Conservation (phyloP, 2,888 invertebrate genomes). For the Heliconius hortense region DNA sequence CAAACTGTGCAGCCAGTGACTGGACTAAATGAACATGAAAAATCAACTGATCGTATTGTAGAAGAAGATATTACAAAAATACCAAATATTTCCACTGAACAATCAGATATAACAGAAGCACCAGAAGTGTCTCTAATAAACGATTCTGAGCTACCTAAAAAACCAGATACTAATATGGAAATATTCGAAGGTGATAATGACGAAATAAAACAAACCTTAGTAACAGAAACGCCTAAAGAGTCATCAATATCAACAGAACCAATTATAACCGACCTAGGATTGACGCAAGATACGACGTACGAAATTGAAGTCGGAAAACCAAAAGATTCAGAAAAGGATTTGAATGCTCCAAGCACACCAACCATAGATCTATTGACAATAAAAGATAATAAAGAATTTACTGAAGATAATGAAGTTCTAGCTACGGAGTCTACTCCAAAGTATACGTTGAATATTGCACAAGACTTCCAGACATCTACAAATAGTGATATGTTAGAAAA, state of each 20-base stretch:
- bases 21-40: neutral
- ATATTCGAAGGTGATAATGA: slow-evolving; percentile 4
- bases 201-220: neutral
- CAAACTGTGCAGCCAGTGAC: neutral
- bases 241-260: slow-evolving; percentile 7
- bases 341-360: neutral
- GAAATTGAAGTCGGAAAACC: slow-evolving; percentile 17
- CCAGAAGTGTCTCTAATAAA: neutral
- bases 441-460: neutral
- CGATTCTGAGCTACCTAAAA: slow-evolving; percentile 27
- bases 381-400: neutral
- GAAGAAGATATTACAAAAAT: slow-evolving; percentile 12
- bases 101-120: neutral
- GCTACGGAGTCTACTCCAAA: slow-evolving; percentile 16
- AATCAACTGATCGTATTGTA: slow-evolving; percentile 1
- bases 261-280: neutral
- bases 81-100: neutral
- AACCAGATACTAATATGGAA: slow-evolving; percentile 22
- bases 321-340: slow-evolving; percentile 18
- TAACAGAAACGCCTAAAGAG: slow-evolving; percentile 20
- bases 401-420: neutral
- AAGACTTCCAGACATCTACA: neutral
- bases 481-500: slow-evolving; percentile 1
- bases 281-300: neutral
- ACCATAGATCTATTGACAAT: neutral